Conservation (phyloP, 2,797 vertebrate species). For the Acanthopagrus latus region DNA sequence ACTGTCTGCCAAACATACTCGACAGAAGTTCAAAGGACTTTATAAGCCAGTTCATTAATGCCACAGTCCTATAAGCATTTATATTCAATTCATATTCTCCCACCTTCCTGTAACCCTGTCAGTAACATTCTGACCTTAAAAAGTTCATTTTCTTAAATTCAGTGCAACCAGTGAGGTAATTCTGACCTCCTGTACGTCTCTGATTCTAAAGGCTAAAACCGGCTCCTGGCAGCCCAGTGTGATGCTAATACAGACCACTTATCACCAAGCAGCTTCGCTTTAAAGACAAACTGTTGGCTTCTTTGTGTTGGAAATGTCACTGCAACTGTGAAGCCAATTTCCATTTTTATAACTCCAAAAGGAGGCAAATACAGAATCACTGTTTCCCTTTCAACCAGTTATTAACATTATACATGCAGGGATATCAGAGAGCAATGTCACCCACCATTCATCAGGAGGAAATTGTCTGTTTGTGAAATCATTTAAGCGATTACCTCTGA, state of each 20-base stretch:
- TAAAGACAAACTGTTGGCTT: neutral
- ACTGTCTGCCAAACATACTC: too few species aligned
- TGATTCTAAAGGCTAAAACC: neutral
- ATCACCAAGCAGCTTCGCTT: neutral
- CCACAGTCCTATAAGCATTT: too few species aligned
- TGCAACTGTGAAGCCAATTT: neutral
- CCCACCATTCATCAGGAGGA: neutral
- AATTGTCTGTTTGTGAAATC: neutral
- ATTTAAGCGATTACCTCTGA: neutral
- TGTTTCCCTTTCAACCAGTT: too few species aligned
- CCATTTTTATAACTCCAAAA: neutral
- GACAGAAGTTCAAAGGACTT: too few species aligned
- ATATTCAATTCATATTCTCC: too few species aligned
- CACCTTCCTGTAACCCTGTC: too few species aligned
- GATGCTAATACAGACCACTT: neutral
- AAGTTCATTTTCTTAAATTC: neutral
- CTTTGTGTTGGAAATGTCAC: constrained; percentile 1
- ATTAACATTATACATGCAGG: neutral
- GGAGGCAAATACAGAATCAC: neutral
- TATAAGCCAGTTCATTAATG: too few species aligned
- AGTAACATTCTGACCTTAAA: too few species aligned
- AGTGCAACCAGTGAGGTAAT: neutral
- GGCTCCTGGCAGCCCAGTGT: neutral
- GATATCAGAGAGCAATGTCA: neutral
- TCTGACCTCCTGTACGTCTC: neutral